Conservation (phyloP, 2,113 vertebrate species). For the Oplegnathus fasciatus region DNA sequence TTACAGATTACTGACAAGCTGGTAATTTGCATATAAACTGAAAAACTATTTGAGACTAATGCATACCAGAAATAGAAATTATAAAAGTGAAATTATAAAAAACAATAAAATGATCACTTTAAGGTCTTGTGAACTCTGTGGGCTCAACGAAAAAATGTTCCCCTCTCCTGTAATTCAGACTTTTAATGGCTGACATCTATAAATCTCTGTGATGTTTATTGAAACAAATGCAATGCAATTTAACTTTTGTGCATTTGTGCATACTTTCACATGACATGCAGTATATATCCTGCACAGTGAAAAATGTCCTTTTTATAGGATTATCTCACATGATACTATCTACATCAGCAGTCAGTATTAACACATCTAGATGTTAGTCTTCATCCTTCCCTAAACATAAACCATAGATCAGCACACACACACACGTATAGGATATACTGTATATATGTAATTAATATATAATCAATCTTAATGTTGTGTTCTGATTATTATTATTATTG, state of each 20-base stretch:
- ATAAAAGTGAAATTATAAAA: neutral
- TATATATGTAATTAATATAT: no score
- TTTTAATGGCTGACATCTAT: no score
- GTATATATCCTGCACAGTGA: neutral
- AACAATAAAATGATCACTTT: neutral
- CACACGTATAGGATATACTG: no score
- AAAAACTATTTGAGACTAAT: neutral
- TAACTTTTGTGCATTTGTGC: no score
- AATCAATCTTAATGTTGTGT: no score
- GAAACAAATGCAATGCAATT: neutral
- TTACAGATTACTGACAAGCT: neutral
- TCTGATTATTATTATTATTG: no score
- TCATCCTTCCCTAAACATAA: no score
- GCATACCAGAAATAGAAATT: neutral
- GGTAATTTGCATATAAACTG: neutral
- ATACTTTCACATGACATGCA: neutral
- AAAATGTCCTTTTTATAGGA: neutral
- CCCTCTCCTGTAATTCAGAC: no score
- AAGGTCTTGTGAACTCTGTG: neutral
- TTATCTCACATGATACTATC: neutral
- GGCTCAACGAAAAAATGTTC: neutral
- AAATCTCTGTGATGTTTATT: neutral
- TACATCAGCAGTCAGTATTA: neutral
- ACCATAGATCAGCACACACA: no score
- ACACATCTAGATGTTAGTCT: neutral